These are phyloP conservation scores for Drosophila yakuba DNA, from an alignment of 1,140 invertebrate species.

Conservation along the genomic window DNA sequence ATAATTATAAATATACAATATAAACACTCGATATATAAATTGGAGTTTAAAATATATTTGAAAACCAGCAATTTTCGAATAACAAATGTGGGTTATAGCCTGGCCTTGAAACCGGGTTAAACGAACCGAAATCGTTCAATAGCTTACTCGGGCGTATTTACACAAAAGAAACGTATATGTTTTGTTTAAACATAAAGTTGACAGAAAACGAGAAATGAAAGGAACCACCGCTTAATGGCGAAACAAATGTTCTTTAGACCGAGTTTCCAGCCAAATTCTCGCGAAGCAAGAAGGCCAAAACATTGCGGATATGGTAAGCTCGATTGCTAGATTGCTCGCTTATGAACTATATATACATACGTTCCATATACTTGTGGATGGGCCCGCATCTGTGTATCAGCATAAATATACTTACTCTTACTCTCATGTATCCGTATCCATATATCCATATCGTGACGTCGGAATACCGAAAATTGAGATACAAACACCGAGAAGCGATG, in stretches of 20 bases:
- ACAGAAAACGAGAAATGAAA: slow-evolving; percentile 11
- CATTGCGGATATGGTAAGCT: slow-evolving; percentile 39
- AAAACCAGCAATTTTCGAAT: background rate
- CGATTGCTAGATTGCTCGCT: background rate
- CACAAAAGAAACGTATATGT: slow-evolving; percentile 5
- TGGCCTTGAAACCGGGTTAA: slow-evolving; percentile 32
- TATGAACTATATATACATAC: too few species aligned
- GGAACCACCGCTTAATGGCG: slow-evolving; percentile 1
- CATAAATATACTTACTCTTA: slow-evolving; percentile 6
- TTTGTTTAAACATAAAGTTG: slow-evolving; percentile 1
- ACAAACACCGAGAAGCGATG: slow-evolving; percentile 28
- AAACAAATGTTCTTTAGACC: slow-evolving; percentile 33
- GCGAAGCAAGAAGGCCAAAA: slow-evolving; percentile 31
- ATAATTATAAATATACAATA: too few species aligned
- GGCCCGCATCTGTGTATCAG: slow-evolving; percentile 20
- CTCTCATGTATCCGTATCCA: background rate
- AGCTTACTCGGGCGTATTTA: slow-evolving; percentile 22
- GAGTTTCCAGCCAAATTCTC: slow-evolving; percentile 9
- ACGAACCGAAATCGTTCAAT: slow-evolving; percentile 21
- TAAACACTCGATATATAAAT: too few species aligned
- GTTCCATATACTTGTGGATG: background rate
- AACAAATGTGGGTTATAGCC: slow-evolving; percentile 21
- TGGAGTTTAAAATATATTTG: background rate
- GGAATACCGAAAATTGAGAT: slow-evolving; percentile 39
- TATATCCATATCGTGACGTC: slow-evolving; percentile 52